Percentiles rank a stretch among this genome's conserved stretches.
Evolutionary conservation across 2,888 invertebrate species (phyloP).

Genomic region (Dioctria linearis): DNA sequence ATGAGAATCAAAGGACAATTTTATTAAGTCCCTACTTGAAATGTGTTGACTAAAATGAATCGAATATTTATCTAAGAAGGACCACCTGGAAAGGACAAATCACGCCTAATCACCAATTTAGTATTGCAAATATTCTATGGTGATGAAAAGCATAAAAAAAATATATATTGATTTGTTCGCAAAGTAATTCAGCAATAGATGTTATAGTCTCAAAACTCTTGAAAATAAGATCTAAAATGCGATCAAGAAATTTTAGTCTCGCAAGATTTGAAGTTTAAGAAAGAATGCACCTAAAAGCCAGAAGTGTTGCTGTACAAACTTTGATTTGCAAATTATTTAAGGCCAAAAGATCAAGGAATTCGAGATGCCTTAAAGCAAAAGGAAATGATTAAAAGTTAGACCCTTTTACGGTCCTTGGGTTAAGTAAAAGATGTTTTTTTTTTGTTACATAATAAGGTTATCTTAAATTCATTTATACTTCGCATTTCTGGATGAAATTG

Average conservation of each 20-base stretch:
- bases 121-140: constrained; percentile 79
- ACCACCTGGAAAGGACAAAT: constrained; percentile 92
- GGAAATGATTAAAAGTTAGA: constrained; percentile 10
- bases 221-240: constrained; percentile 72
- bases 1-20: constrained; percentile 77
- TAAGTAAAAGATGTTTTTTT: neutral
- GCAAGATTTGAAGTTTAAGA: constrained; percentile 79
- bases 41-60: constrained; percentile 69
- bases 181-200: constrained; percentile 90
- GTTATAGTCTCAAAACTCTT: constrained; percentile 79
- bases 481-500: too few relatives aligned
- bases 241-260: constrained; percentile 73
- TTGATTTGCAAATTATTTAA: constrained; percentile 71
- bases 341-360: constrained; percentile 59
- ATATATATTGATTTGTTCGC: constrained; percentile 86
- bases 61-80: constrained; percentile 85
- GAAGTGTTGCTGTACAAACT: constrained; percentile 73
- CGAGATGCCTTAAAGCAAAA: constrained; percentile 55
- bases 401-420: too few relatives aligned
- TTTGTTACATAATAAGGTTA: too few relatives aligned
- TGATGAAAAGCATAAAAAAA: constrained; percentile 68
- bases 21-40: constrained; percentile 74
- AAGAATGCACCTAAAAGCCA: constrained; percentile 75
- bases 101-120: constrained; percentile 83
- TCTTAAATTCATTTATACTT: too few relatives aligned